phyloP scores from a whole-genome alignment of 2,888 invertebrate genomes.

The Hemaris fuciformis region DNA sequence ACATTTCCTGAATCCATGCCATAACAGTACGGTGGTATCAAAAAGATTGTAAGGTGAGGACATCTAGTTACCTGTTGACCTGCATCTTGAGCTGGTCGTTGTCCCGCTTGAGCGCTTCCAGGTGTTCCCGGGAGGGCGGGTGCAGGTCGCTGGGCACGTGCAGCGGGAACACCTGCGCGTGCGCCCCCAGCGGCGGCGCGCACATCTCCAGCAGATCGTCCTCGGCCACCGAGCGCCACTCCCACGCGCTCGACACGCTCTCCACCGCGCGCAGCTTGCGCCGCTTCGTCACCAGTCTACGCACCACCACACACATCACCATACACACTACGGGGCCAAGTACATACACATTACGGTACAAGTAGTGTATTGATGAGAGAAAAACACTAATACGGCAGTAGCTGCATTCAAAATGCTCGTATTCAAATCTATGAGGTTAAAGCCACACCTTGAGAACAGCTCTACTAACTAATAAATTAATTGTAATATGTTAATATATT shows the following conservation, averaged over 20 bases:
- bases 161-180: constrained; percentile 60
- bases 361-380: too few relatives aligned
- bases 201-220: constrained; percentile 63
- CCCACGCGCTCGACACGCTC: constrained; percentile 57
- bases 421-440: too few relatives aligned
- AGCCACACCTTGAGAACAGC: too few relatives aligned
- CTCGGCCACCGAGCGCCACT: constrained; percentile 60
- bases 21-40: too few relatives aligned
- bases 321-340: neutral
- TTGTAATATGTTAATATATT: too few relatives aligned
- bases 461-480: too few relatives aligned
- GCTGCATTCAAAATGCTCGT: too few relatives aligned
- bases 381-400: too few relatives aligned
- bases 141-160: constrained; percentile 63
- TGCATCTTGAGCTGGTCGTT: constrained; percentile 55
- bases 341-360: too few relatives aligned
- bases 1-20: too few relatives aligned
- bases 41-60: neutral
- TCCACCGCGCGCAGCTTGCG: constrained; percentile 57
- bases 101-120: constrained; percentile 49
- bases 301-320: constrained; percentile 22
- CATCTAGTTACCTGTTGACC: constrained; percentile 53
- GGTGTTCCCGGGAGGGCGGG: constrained; percentile 41
- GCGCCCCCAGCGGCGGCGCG: constrained; percentile 53
- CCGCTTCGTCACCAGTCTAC: constrained; percentile 50